Conservation (phyloP, 2,797 vertebrate genomes). For the Characodon lateralis region DNA sequence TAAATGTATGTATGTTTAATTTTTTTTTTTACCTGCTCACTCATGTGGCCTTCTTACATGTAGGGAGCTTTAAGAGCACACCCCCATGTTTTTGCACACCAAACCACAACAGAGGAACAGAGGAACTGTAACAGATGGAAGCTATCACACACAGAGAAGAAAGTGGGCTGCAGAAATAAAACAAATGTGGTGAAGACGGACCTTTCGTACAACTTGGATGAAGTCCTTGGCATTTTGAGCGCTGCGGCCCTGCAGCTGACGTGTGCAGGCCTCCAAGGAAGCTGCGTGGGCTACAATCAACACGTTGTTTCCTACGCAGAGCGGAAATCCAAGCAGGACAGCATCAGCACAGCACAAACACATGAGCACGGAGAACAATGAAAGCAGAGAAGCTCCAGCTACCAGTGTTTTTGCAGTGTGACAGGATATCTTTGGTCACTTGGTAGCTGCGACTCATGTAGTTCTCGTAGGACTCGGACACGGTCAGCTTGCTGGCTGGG, state of each 20-base stretch:
- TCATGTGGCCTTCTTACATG: too few relatives aligned
- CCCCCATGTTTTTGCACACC: neutral
- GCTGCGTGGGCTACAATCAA: slow-evolving; percentile 95
- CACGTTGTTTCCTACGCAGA: slow-evolving; percentile 88
- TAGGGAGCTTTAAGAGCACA: too few relatives aligned
- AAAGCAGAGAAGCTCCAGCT: slow-evolving; percentile 38
- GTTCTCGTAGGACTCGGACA: slow-evolving; percentile 91
- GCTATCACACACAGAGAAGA: neutral
- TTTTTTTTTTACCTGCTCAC: too few relatives aligned
- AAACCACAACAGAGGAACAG: neutral
- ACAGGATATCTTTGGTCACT: slow-evolving; percentile 94
- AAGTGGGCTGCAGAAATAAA: neutral
- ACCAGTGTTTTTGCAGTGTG: slow-evolving; percentile 93
- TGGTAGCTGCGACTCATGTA: slow-evolving; percentile 95
- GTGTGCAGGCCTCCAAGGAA: slow-evolving; percentile 94
- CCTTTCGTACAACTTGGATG: slow-evolving; percentile 96
- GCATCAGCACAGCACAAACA: slow-evolving; percentile 30
- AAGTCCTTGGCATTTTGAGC: slow-evolving; percentile 95
- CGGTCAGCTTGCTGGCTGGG: slow-evolving; percentile 88
- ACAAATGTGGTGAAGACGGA: slow-evolving; percentile 49
- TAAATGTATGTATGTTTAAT: too few relatives aligned
- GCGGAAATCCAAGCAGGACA: slow-evolving; percentile 35
- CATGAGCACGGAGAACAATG: neutral
- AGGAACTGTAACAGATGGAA: neutral
- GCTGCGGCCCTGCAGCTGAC: slow-evolving; percentile 92